phyloP scores from a whole-genome alignment of 2,113 vertebrate species.

The Zosterops japonicus region DNA sequence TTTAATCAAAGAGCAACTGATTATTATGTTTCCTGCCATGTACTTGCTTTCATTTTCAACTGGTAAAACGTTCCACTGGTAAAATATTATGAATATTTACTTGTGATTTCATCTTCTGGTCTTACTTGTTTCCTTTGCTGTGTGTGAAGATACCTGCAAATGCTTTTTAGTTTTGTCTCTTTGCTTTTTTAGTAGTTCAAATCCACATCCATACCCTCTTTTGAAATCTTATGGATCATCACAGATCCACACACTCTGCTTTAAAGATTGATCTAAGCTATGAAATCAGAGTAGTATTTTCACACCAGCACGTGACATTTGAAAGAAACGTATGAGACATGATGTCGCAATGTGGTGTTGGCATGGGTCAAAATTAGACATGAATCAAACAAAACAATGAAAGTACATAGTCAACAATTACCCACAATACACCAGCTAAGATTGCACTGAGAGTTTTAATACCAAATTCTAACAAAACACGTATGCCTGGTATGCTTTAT shows the following conservation, averaged over 20 bases:
- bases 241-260: neutral
- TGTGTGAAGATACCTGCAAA: neutral
- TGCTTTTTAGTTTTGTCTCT: neutral
- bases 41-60: neutral
- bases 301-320: neutral
- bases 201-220: neutral
- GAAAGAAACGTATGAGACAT: neutral
- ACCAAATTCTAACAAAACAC: neutral
- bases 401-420: neutral
- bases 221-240: neutral
- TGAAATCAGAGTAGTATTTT: neutral
- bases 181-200: neutral
- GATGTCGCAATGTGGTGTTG: neutral
- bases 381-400: neutral
- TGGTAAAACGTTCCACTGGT: neutral
- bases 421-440: neutral
- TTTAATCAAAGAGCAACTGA: neutral
- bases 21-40: neutral
- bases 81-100: neutral
- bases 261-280: neutral
- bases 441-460: neutral
- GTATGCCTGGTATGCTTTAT: neutral
- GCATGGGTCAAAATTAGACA: neutral
- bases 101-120: neutral
- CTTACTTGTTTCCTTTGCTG: neutral